phyloP scores from a whole-genome alignment of 1,140 invertebrate genomes.

The Polypedilum pembai region DNA sequence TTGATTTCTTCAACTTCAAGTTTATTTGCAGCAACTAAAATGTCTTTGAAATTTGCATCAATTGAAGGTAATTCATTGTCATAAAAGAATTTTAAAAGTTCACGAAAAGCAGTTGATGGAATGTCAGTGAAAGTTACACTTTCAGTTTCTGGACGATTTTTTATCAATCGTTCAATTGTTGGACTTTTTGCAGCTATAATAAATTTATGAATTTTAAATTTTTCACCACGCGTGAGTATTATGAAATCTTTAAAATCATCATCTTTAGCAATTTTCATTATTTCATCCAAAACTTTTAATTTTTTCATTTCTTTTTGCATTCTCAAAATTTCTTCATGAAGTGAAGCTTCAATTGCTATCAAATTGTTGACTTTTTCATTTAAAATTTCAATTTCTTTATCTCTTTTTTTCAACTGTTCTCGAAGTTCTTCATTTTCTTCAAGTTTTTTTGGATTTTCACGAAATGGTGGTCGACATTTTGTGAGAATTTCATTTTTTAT shows the following conservation, averaged over 20 bases:
- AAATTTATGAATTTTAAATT: background rate
- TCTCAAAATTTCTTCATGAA: background rate
- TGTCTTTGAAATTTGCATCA: background rate
- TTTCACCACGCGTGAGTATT: background rate
- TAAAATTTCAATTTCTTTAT: background rate
- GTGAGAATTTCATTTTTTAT: background rate
- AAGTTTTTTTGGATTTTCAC: background rate
- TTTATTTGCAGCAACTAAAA: background rate
- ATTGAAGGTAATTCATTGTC: background rate
- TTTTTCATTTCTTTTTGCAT: background rate
- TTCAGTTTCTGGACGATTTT: background rate
- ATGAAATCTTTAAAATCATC: constrained; percentile 2
- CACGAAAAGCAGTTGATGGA: background rate
- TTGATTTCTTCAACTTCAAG: background rate
- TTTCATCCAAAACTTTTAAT: background rate
- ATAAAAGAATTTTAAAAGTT: background rate
- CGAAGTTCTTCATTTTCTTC: background rate
- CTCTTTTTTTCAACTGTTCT: background rate
- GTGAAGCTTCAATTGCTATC: background rate
- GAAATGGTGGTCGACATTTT: background rate
- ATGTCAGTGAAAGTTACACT: background rate
- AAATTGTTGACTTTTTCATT: background rate
- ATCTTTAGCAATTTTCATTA: background rate
- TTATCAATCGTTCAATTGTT: background rate
- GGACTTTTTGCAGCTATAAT: background rate